Conservation (phyloP, 2,113 vertebrate species). For the Lepisosteus osseus region DNA sequence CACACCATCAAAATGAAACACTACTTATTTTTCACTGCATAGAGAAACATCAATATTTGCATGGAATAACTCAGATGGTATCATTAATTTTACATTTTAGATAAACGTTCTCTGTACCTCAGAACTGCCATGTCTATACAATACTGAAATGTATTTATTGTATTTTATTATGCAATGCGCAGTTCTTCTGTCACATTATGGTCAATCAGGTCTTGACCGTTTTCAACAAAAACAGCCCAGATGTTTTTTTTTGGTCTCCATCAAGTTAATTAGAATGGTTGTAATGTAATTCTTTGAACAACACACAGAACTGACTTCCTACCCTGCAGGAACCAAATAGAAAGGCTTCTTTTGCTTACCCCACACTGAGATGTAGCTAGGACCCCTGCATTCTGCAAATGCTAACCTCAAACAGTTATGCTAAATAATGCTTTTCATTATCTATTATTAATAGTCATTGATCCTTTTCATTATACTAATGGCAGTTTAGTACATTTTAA, state of each 20-base stretch:
- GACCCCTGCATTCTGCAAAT: not conserved
- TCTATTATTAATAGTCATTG: constrained; percentile 16
- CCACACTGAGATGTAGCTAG: not conserved
- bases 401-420: not conserved
- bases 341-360: not conserved
- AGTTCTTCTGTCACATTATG: constrained; percentile 15
- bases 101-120: no score
- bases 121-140: no score
- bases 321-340: constrained; percentile 24
- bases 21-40: no score
- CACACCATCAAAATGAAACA: no score
- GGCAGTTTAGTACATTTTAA: constrained; percentile 17
- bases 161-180: not conserved
- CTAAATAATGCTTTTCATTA: constrained; percentile 13
- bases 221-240: constrained; percentile 20
- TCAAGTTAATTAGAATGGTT: constrained; percentile 33
- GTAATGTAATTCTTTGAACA: constrained; percentile 34
- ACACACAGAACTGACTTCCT: constrained; percentile 23
- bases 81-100: no score
- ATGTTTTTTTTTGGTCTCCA: constrained; percentile 27
- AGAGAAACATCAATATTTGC: no score
- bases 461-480: constrained; percentile 28
- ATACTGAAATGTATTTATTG: no score
- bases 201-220: constrained; percentile 14
- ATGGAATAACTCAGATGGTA: no score